Base-by-base conservation (phyloP, 2,797 vertebrate genomes). In the Alectoris magna region DNA sequence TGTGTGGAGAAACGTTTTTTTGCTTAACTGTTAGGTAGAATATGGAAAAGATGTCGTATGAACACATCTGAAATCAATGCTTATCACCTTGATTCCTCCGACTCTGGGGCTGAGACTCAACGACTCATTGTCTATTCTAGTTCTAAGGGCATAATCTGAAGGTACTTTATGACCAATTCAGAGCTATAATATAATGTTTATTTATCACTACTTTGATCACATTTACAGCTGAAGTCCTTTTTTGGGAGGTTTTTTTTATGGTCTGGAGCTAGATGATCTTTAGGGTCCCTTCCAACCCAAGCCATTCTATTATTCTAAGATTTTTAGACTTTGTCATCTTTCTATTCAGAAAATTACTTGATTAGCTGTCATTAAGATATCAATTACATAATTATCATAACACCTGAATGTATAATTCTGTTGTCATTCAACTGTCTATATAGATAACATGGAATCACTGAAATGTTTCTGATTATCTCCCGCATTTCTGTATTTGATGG, bases 341-440 rank as follows among this genome's bases (percentile, higher is more conserved):
- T 86, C 58, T 68, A 59, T 74, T 82, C 36, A 73, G 64, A 69
- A 90, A 73, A 69, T 3, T 4, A 22, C 55, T 18, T 77, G 29
- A 36, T 83, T 85, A 71, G 14, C 23, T 76, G 56, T 88, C 13
- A 64, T 7, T 44, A 11, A 44, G 31, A 22, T 74, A 94, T 93
- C 95, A 95, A 41, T 97, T 93, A 85, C 74, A 70, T 83, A 95
- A 96, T 87, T 93, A 91, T 94, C 56, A 21, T 38, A 31, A 92
- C 39, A 78, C n/a, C 87, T 69, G 24, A 93, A 62, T 93, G 86
- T 95, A 74, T 90, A 91, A 91, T 68, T 64, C 3, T 87, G 19
- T 81, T 93, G 83, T 85, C 85, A 87, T 96, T 96, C 89, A 92
- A 29, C 89, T 83, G 64, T 79, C 88, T 86, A 10, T 81, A 73